phyloP scores from a whole-genome alignment of 2,888 invertebrate species.

The Ceraclea dissimilis region DNA sequence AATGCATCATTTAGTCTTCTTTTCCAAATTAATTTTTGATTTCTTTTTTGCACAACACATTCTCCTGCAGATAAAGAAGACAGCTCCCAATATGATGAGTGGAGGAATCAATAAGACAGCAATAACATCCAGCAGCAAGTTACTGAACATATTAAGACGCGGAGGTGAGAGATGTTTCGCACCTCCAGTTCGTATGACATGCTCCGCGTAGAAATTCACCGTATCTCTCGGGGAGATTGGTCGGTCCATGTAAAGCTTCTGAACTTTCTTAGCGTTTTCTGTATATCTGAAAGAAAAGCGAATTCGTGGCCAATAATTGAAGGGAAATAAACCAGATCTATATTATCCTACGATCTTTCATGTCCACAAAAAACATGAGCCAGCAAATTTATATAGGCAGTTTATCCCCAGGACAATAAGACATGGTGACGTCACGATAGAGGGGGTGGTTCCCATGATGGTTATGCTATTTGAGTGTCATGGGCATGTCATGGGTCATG shows the following conservation, averaged over 20 bases:
- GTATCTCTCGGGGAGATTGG: background rate
- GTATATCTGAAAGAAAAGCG: constrained; percentile 16
- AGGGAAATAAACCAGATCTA: no score
- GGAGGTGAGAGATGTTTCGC: constrained; percentile 2
- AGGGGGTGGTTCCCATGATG: no score
- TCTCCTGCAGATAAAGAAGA: background rate
- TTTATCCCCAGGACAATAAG: no score
- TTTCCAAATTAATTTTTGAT: background rate
- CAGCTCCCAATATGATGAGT: background rate
- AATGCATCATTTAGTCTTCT: no score
- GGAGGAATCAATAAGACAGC: constrained; percentile 11
- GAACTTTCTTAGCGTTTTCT: constrained; percentile 13
- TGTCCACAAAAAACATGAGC: no score
- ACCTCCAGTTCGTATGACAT: background rate
- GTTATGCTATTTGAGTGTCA: no score
- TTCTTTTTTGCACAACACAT: background rate
- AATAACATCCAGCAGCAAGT: constrained; percentile 19
- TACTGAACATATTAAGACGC: constrained; percentile 1
- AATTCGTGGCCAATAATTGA: no score
- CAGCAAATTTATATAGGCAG: no score
- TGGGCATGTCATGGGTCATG: no score
- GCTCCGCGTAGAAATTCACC: background rate
- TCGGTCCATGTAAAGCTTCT: constrained; percentile 11
- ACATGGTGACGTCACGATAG: no score
- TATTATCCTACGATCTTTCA: no score